phyloP scores from a whole-genome alignment of 2,113 vertebrate species.

The Pithys albifrons region DNA sequence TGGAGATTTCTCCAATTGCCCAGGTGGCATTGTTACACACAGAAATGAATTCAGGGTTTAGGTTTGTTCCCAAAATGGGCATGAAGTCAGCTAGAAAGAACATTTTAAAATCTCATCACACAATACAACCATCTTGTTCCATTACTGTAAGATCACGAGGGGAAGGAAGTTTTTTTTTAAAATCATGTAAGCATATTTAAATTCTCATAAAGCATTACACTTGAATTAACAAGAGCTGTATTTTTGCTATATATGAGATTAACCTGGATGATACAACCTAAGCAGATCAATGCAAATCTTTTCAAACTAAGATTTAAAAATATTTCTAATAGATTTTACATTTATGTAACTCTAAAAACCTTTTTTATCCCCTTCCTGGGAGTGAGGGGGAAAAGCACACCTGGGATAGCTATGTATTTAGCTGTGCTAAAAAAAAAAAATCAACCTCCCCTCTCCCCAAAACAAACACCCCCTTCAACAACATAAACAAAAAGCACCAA shows the following conservation, averaged over 20 bases:
- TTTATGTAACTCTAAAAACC: neutral
- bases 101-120: constrained; percentile 40
- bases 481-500: neutral
- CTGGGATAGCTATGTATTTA: neutral
- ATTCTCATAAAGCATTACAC: neutral
- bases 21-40: constrained; percentile 98
- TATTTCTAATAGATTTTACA: neutral
- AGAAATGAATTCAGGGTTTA: constrained; percentile 97
- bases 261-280: neutral
- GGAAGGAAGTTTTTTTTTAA: neutral
- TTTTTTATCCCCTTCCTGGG: neutral
- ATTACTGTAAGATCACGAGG: neutral
- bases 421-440: neutral
- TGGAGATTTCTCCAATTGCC: constrained; percentile 97
- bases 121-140: neutral
- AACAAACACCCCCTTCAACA: neutral
- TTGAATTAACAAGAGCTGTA: neutral
- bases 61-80: constrained; percentile 94
- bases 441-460: neutral
- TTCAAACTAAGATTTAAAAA: neutral
- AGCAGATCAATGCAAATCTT: neutral
- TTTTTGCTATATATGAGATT: neutral
- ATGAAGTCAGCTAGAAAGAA: constrained; percentile 91
- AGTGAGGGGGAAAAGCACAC: neutral
- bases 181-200: neutral